phyloP scores from a whole-genome alignment of 1,140 invertebrate genomes.

The Arctopsyche grandis region DNA sequence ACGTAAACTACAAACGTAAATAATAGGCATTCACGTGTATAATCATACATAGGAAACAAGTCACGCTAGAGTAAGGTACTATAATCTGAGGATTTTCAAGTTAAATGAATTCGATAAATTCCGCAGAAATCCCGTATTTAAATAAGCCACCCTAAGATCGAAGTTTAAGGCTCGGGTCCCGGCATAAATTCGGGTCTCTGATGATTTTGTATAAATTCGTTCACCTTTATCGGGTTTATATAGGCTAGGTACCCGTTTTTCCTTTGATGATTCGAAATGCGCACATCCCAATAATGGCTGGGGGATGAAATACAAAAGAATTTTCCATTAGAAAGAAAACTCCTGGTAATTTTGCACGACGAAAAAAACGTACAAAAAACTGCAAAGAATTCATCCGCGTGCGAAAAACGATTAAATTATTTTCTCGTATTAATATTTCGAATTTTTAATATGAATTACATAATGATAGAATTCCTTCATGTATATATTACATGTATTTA shows the following conservation, averaged over 20 bases:
- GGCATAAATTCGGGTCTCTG: background rate
- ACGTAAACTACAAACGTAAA: too few relatives aligned
- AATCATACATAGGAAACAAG: too few relatives aligned
- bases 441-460: too few relatives aligned
- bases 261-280: background rate
- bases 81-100: too few relatives aligned
- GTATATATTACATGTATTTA: too few relatives aligned
- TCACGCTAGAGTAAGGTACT: too few relatives aligned
- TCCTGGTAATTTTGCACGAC: background rate
- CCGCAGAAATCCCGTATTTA: background rate
- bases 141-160: background rate
- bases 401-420: too few relatives aligned
- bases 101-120: constrained; percentile 1
- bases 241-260: background rate
- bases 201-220: constrained; percentile 8
- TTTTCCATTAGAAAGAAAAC: constrained; percentile 13
- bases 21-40: too few relatives aligned
- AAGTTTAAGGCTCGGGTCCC: background rate
- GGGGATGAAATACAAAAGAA: constrained; percentile 5
- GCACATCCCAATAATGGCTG: background rate
- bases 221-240: constrained; percentile 19
- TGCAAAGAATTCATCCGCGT: too few relatives aligned
- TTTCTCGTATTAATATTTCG: too few relatives aligned
- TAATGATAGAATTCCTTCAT: too few relatives aligned
- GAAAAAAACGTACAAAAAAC: background rate